Percentiles rank a stretch among this genome's conserved stretches.
phyloP scores from a whole-genome alignment of 2,797 vertebrate species.

The Danionella dracula region DNA sequence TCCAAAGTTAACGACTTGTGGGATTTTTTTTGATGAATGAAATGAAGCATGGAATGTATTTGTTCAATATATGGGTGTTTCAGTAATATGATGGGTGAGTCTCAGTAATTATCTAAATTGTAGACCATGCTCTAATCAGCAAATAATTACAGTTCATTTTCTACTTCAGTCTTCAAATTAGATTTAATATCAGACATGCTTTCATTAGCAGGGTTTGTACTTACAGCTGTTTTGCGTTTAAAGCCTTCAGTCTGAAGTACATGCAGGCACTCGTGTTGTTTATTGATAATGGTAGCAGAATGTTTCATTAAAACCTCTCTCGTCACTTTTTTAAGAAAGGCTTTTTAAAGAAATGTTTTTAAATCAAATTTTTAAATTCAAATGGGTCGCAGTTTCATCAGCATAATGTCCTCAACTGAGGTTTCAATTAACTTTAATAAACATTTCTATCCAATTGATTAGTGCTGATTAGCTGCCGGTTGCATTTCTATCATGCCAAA shows the following conservation, averaged over 20 bases:
- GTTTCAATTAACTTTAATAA: constrained; percentile 15
- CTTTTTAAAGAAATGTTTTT: not conserved
- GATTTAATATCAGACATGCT: constrained; percentile 17
- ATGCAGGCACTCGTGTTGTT: not conserved
- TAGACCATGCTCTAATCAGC: constrained; percentile 19
- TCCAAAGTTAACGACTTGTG: not conserved
- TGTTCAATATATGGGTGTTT: not conserved
- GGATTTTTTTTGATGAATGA: not conserved
- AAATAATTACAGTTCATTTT: constrained; percentile 21
- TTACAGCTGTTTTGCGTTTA: not conserved
- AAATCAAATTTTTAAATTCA: constrained; percentile 8
- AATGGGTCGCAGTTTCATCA: constrained; percentile 8
- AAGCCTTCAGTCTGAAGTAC: not conserved
- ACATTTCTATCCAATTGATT: constrained; percentile 32
- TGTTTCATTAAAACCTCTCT: not conserved
- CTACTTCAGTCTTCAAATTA: constrained; percentile 27
- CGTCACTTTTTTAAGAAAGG: not conserved
- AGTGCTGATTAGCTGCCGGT: constrained; percentile 15
- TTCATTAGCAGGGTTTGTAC: not conserved
- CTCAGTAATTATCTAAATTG: constrained; percentile 21
- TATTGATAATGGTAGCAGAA: not conserved
- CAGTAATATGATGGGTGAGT: not conserved
- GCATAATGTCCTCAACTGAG: constrained; percentile 8
- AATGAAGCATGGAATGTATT: not conserved
- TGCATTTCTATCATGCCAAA: constrained; percentile 11